Evolutionary conservation across 1,140 invertebrate species (phyloP), one percentile per base, ranked within the genome.

Genomic region (Holotrichia oblita): DNA sequence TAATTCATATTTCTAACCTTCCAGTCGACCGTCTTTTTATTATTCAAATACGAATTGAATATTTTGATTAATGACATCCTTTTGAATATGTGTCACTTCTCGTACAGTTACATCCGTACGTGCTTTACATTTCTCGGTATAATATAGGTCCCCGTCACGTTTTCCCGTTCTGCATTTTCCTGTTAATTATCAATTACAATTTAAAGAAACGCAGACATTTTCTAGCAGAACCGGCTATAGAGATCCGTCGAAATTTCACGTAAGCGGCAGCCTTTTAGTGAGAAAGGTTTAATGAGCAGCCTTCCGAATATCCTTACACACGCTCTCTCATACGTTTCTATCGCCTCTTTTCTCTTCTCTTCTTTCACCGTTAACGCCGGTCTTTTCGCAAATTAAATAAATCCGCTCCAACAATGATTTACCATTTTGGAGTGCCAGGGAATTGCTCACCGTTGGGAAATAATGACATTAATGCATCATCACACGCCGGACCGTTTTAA

Each of bases 391-490:
- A 48, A 6, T 48, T 48, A 10, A 48, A 10, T 48, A 48, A 48
- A 48, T 48, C 44, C n/a, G 4, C 44, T 48, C n/a, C 44, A 42
- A 48, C 44, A 48, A 48, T 48, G 44, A 48, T 48, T 48, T 48
- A 48, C 44, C 9, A 48, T 48, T n/a, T 48, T 48, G 44, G n/a
- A 48, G 9, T 12, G 44, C 44, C 2, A 12, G 44, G 3, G n/a
- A 48, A 10, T 48, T 48, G 3, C 44, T 48, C 44, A 14, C 44
- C 3, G 44, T 48, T 10, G 44, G n/a, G 44, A 48, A 48, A 48
- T 41, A 48, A 48, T 48, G 4, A 12, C 9, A 48, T 48, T 48
- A 48, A 48, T 48, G 44, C 44, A 48, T 48, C 44, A 48, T 48
- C 44, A 48, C 9, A 48, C 44, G 9, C 40, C 4, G 40, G 40